phyloP scores from a whole-genome alignment of 2,113 vertebrate species.

The Psettodes erumei region DNA sequence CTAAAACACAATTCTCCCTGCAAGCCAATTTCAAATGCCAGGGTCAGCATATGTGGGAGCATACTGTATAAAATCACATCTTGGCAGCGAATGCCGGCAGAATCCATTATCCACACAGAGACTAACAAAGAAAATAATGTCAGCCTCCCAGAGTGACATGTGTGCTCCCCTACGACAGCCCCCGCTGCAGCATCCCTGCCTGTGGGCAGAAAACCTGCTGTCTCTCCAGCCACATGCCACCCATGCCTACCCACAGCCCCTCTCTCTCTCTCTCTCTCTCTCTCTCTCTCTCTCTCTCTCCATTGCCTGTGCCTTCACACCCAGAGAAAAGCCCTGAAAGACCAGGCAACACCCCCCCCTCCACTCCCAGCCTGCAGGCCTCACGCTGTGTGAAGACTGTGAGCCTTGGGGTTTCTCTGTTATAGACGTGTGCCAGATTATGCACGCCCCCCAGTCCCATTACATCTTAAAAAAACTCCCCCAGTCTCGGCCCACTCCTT shows the following conservation, averaged over 20 bases:
- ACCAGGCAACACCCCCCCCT: too few species aligned
- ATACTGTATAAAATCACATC: constrained; percentile 64
- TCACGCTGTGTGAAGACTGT: constrained; percentile 46
- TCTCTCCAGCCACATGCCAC: constrained; percentile 67
- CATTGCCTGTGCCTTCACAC: constrained; percentile 21
- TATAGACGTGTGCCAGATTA: constrained; percentile 78
- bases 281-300: not conserved
- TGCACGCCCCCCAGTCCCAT: constrained; percentile 42
- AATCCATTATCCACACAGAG: constrained; percentile 60
- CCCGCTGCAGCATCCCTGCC: constrained; percentile 62
- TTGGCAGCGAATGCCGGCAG: constrained; percentile 55
- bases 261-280: not conserved
- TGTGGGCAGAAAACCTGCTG: constrained; percentile 70
- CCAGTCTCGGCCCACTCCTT: constrained; percentile 54
- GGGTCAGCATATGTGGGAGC: constrained; percentile 68
- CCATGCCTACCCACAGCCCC: constrained; percentile 35
- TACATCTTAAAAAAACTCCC: constrained; percentile 68
- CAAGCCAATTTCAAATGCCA: constrained; percentile 31
- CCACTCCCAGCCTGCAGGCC: constrained; percentile 45
- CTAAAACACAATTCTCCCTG: constrained; percentile 26
- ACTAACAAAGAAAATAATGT: constrained; percentile 70
- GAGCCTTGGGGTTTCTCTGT: constrained; percentile 60
- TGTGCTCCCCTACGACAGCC: constrained; percentile 52
- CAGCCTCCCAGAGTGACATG: constrained; percentile 58
- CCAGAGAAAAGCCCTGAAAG: constrained; percentile 45